Base-by-base conservation (phyloP, 1,140 invertebrate species). In the Papilio helenus region DNA sequence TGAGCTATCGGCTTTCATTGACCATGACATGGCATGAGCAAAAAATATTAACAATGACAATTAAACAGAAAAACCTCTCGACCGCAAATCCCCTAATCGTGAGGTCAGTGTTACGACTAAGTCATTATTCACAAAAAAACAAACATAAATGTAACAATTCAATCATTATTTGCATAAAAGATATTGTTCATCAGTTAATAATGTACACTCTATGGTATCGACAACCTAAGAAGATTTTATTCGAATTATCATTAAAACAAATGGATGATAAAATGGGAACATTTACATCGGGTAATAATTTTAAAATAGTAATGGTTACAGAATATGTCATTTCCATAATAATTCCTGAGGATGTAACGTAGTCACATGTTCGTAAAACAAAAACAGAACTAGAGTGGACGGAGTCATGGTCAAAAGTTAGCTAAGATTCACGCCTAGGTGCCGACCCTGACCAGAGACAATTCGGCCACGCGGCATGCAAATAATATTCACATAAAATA, bases 51-150 rank as follows among this genome's bases (percentile, higher is more conserved):
- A 29, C 61, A 68, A 29, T 26, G 23, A 61, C 20, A 26, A 61
- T 61, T 61, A 61, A 29, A 61, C 10, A 61, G 58, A 61, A 61
- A 61, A 61, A 61, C 58, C 23, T 61, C 58, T 61, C 58, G 58
- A 61, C 58, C 58, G 58, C 58, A 61, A 61, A 26, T 61, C 58
- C 58, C 58, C 58, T 61, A 61, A 26, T 61, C 58, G 58, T 29
- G 20, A 61, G 58, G 23, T 26, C 58, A 61, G 58, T 23, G 58
- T 61, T 61, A 61, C 58, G 23, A 26, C 9, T 12, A 26, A 23
- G 23, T 55, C n/a, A 61, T 58, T 58, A 58, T 61, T 61, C 58
- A 61, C 58, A 61, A 26, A 61, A n/a, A 23, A 61, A 3, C 10
- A 26, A 23, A 61, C n/a, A 61, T 23, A 51, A 51, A 51, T 51